phyloP scores from a whole-genome alignment of 2,888 invertebrate species.

The Tridacna crocea region DNA sequence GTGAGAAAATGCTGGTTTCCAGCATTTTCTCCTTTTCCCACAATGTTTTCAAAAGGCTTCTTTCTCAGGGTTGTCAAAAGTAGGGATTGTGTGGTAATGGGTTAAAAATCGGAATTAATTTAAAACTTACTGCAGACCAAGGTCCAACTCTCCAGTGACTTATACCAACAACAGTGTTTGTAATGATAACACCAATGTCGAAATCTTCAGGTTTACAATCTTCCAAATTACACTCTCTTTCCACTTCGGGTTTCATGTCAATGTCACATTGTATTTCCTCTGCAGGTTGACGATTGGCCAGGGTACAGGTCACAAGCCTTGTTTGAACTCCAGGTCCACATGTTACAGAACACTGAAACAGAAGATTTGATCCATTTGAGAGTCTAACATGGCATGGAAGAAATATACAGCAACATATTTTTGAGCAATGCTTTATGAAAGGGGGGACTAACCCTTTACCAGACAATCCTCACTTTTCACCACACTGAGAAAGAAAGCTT shows the following conservation, averaged over 20 bases:
- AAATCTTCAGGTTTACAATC: constrained; percentile 70
- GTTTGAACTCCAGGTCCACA: constrained; percentile 88
- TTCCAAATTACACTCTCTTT: constrained; percentile 61
- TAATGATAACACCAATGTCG: constrained; percentile 72
- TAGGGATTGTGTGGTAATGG: no score
- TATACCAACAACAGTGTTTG: constrained; percentile 75
- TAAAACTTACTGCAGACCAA: constrained; percentile 85
- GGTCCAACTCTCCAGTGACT: constrained; percentile 84
- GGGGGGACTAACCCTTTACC: no score
- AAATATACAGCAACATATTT: no score
- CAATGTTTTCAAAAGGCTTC: no score
- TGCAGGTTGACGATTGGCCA: constrained; percentile 70
- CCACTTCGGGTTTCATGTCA: constrained; percentile 59
- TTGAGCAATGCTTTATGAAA: no score
- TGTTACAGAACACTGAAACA: constrained; percentile 87
- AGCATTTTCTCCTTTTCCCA: no score
- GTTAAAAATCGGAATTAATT: background rate
- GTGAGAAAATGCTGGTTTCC: no score
- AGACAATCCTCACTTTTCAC: no score
- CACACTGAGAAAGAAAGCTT: no score
- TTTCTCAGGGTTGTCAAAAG: no score
- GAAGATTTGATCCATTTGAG: no score
- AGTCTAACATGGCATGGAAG: no score
- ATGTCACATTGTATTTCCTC: constrained; percentile 76
- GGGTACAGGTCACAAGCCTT: constrained; percentile 88